Percentiles rank a stretch among this genome's conserved stretches.
These are phyloP conservation scores for Amblyornis subalaris DNA, from an alignment of 2,113 vertebrate species.

Conservation along the genomic window DNA sequence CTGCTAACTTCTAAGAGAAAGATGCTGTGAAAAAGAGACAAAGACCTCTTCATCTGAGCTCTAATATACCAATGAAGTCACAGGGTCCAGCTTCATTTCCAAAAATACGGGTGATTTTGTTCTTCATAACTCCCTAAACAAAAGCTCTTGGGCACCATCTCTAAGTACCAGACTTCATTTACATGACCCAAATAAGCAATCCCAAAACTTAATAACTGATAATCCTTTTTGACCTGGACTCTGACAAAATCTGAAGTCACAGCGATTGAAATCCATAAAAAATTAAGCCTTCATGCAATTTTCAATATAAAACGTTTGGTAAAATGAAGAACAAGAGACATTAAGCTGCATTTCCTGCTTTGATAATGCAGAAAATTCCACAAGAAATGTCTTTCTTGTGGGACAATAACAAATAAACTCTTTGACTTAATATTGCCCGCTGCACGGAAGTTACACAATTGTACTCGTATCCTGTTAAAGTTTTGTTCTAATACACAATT, in stretches of 20 bases:
- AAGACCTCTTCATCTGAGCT: neutral
- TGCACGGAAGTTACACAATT: neutral
- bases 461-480: neutral
- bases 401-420: neutral
- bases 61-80: neutral
- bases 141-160: neutral
- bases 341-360: neutral
- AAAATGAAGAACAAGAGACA: neutral
- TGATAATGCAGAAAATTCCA: neutral
- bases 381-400: neutral
- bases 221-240: neutral
- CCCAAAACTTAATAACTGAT: neutral
- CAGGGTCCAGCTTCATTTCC: neutral
- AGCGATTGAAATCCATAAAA: neutral
- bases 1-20: neutral
- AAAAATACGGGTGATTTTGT: neutral
- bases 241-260: neutral
- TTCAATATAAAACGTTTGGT: neutral
- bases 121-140: neutral
- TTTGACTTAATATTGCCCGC: neutral
- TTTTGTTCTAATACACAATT: neutral
- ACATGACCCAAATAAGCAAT: neutral
- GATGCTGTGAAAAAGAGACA: neutral
- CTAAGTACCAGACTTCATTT: neutral
- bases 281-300: neutral